Base-by-base conservation (phyloP, 1,140 invertebrate genomes). In the Cherax destructor region DNA sequence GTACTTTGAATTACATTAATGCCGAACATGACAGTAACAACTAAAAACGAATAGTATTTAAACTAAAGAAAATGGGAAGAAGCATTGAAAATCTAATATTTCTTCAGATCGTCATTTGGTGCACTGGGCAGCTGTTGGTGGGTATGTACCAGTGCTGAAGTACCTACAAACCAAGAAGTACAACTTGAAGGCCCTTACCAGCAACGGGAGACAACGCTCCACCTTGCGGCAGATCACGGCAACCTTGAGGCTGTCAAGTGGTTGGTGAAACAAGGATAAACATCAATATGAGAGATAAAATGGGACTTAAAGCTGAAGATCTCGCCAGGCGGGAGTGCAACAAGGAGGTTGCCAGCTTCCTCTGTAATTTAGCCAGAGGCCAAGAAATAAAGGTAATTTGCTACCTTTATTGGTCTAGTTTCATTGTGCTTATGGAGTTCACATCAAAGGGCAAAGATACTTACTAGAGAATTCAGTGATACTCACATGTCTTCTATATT, bases 151-250 rank as follows among this genome's bases (percentile, higher is more conserved):
- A 41, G 86, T 79, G 24, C 56, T 87, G 50, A 13, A 59, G 4
- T 41, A 24, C 3, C 52, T 87, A 5, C 74, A 69, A 76, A 56
- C 56, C 3, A 18, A 65, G 16, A 30, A 61, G 10, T 65, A 21
- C 52, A 87, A 50, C 76, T 52, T 87, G 6, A 79, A 86, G 50
- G 49, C 10, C 9, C 50, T 18, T 7, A 65, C 61, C 21, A 24
- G 21, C 16, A 16, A 65, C 13, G 47, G 4, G 77, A 41, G 59
- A 87, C 18, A 74, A 76, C 30, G 2, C 59, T 87, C 24, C 86
- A 87, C 86, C 18, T 87, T 5, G 86, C 86, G 56, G 86, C 86
- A 18, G 86, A 87, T 16, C 74, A 87, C 30, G 86, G 74, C 50
- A 87, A 87, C 77, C 5, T 79, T 4, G 86, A 87, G 52, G 86